These are phyloP conservation scores for rat (Rattus norvegicus) DNA, from an alignment of 2,113 vertebrate genomes.

Conservation along the genomic window DNA sequence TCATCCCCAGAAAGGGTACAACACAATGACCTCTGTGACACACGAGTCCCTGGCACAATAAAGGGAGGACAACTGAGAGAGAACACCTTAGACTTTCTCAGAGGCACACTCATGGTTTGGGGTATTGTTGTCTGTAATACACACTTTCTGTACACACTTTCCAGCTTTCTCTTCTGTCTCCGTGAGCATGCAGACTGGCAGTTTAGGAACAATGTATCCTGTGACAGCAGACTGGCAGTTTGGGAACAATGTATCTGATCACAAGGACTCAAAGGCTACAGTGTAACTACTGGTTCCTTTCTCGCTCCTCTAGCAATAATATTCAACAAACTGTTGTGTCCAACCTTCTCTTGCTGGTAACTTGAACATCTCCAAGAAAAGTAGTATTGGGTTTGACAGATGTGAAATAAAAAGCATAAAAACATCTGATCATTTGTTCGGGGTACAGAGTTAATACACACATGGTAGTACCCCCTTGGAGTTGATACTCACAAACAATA, in stretches of 20 bases:
- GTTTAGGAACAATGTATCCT: not conserved
- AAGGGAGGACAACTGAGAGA: not conserved
- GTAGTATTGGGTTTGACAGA: not conserved
- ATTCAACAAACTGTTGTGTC: not conserved
- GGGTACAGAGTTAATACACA: not conserved
- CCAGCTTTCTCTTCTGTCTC: not conserved
- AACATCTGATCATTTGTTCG: not conserved
- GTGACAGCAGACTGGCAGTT: not conserved
- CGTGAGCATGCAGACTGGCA: not conserved
- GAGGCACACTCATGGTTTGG: constrained; percentile 2
- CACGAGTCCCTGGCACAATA: constrained; percentile 68
- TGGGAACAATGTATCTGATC: not conserved
- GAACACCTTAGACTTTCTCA: constrained; percentile 58
- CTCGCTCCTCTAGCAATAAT: not conserved
- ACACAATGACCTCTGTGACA: constrained; percentile 78
- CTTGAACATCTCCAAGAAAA: not conserved
- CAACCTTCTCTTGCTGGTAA: constrained; percentile 24
- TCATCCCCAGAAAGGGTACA: constrained; percentile 74
- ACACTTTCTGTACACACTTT: not conserved
- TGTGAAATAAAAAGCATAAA: not conserved
- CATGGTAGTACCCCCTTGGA: not conserved
- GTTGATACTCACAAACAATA: not conserved
- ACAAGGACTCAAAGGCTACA: not conserved
- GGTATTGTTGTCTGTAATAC: not conserved
- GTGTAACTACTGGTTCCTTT: not conserved